Percentiles rank a stretch among this genome's conserved stretches.
Conservation (phyloP, 1,140 invertebrate genomes). For the Samia ricini region DNA sequence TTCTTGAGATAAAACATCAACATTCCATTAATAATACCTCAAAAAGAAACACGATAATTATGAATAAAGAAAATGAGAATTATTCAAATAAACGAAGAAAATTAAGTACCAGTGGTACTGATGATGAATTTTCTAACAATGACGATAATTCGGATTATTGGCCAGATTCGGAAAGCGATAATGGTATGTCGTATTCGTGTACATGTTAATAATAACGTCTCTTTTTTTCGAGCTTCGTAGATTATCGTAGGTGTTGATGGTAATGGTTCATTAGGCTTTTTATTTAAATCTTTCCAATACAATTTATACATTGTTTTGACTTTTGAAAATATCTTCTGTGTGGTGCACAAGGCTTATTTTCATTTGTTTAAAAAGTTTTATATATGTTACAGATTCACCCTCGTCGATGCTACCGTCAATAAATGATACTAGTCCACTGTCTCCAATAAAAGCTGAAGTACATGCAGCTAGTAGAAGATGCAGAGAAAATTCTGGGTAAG, state of each 20-base stretch:
- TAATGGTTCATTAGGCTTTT: too few relatives aligned
- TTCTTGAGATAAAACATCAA: not conserved
- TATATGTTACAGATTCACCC: slow-evolving; percentile 69
- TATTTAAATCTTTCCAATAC: too few relatives aligned
- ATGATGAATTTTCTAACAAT: slow-evolving; percentile 45
- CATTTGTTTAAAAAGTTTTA: slow-evolving; percentile 5
- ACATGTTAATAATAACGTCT: not conserved
- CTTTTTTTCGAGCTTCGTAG: too few relatives aligned
- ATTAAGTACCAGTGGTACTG: slow-evolving; percentile 39
- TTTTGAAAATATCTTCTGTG: too few relatives aligned
- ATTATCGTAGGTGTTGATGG: too few relatives aligned
- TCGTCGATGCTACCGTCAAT: slow-evolving; percentile 71
- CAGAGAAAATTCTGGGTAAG: slow-evolving; percentile 71
- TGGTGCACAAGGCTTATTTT: too few relatives aligned
- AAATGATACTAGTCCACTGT: slow-evolving; percentile 71
- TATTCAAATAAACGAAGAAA: slow-evolving; percentile 51
- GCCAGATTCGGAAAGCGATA: slow-evolving; percentile 55
- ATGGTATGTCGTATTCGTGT: slow-evolving; percentile 32
- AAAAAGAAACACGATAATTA: slow-evolving; percentile 12
- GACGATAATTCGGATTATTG: slow-evolving; percentile 66
- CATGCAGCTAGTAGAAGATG: slow-evolving; percentile 68
- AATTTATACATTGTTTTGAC: too few relatives aligned
- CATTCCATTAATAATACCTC: not conserved
- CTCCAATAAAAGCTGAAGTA: slow-evolving; percentile 76
- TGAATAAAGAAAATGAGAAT: slow-evolving; percentile 59